Percentiles rank a stretch among this genome's conserved stretches.
These are phyloP conservation scores for Astatotilapia flaviijosephi DNA, from an alignment of 2,113 vertebrate genomes.

Conservation along the genomic window DNA sequence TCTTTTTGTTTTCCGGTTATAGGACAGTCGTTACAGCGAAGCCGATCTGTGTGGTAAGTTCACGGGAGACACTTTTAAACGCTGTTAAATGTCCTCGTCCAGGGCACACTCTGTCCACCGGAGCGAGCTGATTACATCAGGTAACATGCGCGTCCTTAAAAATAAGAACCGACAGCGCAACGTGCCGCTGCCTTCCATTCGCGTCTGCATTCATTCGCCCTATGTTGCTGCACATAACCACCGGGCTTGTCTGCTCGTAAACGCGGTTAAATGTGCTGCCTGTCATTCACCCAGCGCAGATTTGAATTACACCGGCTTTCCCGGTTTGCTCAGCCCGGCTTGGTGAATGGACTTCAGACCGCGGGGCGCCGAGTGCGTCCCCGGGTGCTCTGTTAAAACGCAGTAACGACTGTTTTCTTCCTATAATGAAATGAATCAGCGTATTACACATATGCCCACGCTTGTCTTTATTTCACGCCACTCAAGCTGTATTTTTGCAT, in stretches of 20 bases:
- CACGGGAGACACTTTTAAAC: neutral
- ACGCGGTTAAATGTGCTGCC: accelerated
- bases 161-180: neutral
- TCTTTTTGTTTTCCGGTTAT: neutral
- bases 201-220: neutral
- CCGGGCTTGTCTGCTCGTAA: neutral
- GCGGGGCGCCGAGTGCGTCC: neutral
- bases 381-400: neutral
- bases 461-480: neutral
- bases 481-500: neutral
- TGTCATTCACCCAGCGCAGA: neutral
- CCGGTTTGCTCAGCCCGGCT: constrained; percentile 4
- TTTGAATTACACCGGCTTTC: constrained; percentile 47
- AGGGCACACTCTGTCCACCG: neutral
- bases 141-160: neutral
- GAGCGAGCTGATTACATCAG: neutral
- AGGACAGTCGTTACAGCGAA: neutral
- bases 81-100: neutral
- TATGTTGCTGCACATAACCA: accelerated
- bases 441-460: neutral
- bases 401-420: neutral
- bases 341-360: neutral
- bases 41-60: constrained; percentile 39
- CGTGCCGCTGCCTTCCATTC: neutral
- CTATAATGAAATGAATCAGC: neutral